Base-by-base conservation (phyloP, 92 coral and sea anemone species). In the Zoanthus sociatus region DNA sequence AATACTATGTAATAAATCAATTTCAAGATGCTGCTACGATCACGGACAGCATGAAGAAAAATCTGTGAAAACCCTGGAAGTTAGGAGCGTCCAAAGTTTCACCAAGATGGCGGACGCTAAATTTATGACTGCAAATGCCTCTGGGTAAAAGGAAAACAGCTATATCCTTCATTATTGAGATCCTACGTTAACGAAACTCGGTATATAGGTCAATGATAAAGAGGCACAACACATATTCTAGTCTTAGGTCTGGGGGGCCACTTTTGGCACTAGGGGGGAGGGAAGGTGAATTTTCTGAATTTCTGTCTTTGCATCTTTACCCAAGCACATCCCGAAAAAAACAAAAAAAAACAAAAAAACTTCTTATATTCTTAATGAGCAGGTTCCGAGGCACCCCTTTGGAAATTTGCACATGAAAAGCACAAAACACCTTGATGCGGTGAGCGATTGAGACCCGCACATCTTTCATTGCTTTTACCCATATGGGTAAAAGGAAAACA, bases 141-240 rank as follows among this genome's bases (percentile, higher is more conserved):
- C 76, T 71, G 76, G 76, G 76, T 71, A 71, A 71, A 71, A 71
- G 76, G 33, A 71, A 71, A 71, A 71, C 76, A 30, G 76, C 76
- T 33, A 71, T 71, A 71, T 71, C 76, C 76, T 71, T 71, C 9
- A 31, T 32, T 71, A 71, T 71, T 71, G 32, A 71, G 32, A 71
- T 71, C 76, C 48, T 71, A 71, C 6, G 76, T 71, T 71, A 71
- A 71, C 14, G 47, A 71, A 71, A 32, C 17, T 71, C 33, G 76
- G 76, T 7, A 71, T 71, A 71, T 32, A 71, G 76, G 47, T 71
- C 32, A 6, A 71, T 71, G 47, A 71, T 71, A 51, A 21, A 9
- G 13, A 69, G 21, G 12, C 26, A 44, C 37, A 69, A 21, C 16
- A 21, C 21, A 6, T 7, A 0, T 20, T 26, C 1, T 69, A 69